A percentile compares a stretch with the other conserved stretches of the same genome.
phyloP scores from a whole-genome alignment of 2,797 vertebrate species.

The Lutjanus campechanus region DNA sequence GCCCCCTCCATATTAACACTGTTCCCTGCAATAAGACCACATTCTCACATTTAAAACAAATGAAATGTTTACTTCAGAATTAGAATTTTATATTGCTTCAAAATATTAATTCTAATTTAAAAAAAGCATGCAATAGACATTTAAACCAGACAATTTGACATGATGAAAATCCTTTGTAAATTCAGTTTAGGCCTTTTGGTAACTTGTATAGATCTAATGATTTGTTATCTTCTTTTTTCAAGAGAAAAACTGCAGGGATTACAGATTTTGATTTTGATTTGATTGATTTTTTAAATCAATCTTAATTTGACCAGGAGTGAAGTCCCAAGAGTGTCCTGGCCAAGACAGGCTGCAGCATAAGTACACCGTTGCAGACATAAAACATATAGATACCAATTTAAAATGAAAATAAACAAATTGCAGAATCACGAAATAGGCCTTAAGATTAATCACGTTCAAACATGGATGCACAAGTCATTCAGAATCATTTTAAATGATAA shows the following conservation, averaged over 20 bases:
- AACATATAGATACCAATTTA: too few species aligned
- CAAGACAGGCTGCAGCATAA: too few species aligned
- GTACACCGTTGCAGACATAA: too few species aligned
- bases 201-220: background rate
- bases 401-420: too few species aligned
- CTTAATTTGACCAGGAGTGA: too few species aligned
- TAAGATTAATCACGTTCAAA: too few species aligned
- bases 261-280: background rate
- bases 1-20: conserved; percentile 92
- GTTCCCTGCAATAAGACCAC: conserved; percentile 85
- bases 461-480: too few species aligned
- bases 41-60: background rate
- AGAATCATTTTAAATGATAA: too few species aligned
- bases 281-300: too few species aligned
- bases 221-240: background rate
- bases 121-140: background rate
- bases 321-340: too few species aligned
- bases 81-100: background rate
- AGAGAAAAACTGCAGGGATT: too few species aligned
- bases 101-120: background rate
- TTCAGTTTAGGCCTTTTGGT: background rate
- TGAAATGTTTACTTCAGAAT: background rate
- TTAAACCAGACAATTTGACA: background rate
- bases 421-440: too few species aligned
- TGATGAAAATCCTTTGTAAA: background rate